Evolutionary conservation across 2,888 invertebrate species (phyloP).

Genomic region (Drymonia ruficornis): DNA sequence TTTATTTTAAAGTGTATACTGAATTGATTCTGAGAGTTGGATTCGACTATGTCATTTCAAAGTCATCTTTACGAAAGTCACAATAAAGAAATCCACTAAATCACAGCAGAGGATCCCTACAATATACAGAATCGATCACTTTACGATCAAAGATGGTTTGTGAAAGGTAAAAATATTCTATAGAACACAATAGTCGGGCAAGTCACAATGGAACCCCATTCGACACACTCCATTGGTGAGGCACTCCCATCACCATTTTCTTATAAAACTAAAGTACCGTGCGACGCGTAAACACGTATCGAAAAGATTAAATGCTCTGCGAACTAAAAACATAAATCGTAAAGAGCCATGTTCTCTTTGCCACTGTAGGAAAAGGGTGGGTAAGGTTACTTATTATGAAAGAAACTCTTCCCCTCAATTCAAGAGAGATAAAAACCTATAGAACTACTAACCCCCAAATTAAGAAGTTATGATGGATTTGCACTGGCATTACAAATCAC

Average conservation of each 20-base stretch:
- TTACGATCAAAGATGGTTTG: not conserved
- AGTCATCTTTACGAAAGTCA: not conserved
- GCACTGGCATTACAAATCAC: too few relatives aligned
- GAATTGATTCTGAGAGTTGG: too few relatives aligned
- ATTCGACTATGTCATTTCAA: not conserved
- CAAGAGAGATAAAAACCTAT: too few relatives aligned
- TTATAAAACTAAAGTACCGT: not conserved
- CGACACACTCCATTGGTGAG: not conserved
- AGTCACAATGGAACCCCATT: not conserved
- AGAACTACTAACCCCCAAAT: too few relatives aligned
- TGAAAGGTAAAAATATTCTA: not conserved
- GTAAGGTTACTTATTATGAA: too few relatives aligned
- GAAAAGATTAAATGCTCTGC: not conserved
- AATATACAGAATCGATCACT: not conserved
- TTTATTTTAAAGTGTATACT: too few relatives aligned
- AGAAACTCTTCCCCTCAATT: too few relatives aligned
- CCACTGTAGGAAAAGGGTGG: too few relatives aligned
- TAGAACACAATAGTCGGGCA: not conserved
- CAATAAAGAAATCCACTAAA: not conserved
- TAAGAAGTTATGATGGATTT: too few relatives aligned
- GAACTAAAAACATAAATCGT: too few relatives aligned
- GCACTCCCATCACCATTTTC: not conserved
- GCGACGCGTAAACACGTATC: not conserved
- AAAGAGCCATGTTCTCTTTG: too few relatives aligned
- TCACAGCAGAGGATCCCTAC: not conserved